A percentile compares a stretch with the other conserved stretches of the same genome.
Evolutionary conservation across 2,113 vertebrate genomes (phyloP).

Genomic region (Clinocottus analis): DNA sequence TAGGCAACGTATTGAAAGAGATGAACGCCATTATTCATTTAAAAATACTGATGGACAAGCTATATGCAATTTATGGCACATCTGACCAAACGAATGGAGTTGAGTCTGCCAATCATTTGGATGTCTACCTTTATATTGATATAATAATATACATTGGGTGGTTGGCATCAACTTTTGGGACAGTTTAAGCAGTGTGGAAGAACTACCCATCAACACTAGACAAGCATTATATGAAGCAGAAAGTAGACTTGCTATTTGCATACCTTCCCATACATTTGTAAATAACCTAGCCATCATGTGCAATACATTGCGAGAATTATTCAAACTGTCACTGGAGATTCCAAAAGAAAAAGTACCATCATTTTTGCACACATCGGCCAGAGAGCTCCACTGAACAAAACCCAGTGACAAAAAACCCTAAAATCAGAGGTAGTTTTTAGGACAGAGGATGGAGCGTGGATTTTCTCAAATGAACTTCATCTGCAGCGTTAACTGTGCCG

Average conservation of each 20-base stretch:
- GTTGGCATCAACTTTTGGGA: neutral
- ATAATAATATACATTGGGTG: neutral
- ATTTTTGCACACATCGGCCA: no score
- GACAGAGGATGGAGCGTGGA: no score
- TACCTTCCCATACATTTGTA: neutral
- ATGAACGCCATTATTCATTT: neutral
- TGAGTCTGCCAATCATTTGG: neutral
- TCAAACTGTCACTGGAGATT: no score
- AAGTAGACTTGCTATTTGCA: neutral
- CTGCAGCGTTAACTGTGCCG: no score
- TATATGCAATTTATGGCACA: neutral
- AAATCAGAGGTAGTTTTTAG: no score
- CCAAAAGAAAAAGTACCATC: no score
- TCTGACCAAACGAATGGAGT: neutral
- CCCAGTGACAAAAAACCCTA: no score
- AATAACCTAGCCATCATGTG: neutral
- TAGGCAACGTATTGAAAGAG: no score
- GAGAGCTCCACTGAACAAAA: no score
- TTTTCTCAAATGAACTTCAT: no score
- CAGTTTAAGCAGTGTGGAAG: neutral
- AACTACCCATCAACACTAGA: neutral
- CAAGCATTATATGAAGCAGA: neutral
- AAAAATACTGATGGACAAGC: neutral
- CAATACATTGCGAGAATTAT: no score
- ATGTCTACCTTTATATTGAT: neutral